Conservation (phyloP, 2,113 vertebrate species). For the Hippocampus zosterae region DNA sequence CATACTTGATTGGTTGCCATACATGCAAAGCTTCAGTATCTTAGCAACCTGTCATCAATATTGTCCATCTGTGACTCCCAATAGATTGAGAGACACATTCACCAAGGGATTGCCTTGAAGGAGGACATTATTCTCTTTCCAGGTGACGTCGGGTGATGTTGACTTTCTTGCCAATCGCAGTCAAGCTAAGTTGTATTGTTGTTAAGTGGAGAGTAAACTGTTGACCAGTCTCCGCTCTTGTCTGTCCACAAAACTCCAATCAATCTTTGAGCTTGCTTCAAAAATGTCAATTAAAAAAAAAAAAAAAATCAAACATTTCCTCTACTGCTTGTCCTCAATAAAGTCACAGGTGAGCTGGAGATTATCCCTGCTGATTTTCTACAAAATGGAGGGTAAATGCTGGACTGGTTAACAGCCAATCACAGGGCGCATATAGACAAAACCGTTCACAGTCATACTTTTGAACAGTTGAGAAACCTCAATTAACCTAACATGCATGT, state of each 20-base stretch:
- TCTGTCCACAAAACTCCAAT: not conserved
- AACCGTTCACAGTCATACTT: not conserved
- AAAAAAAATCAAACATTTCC: not conserved
- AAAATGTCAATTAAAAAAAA: not conserved
- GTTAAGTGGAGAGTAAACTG: not conserved
- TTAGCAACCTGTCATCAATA: not conserved
- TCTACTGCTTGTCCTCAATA: not conserved
- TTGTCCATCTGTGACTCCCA: not conserved
- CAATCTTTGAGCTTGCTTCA: not conserved
- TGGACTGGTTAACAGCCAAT: not conserved
- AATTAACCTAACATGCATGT: not conserved
- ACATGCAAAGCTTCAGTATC: not conserved
- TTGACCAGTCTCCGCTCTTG: not conserved
- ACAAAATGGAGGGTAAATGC: not conserved
- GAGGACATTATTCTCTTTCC: not conserved
- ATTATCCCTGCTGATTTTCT: not conserved
- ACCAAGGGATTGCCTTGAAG: not conserved
- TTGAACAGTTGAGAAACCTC: not conserved
- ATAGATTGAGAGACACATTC: not conserved
- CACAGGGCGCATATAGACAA: not conserved
- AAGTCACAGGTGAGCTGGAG: not conserved
- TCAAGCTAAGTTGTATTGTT: not conserved
- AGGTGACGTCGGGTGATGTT: not conserved
- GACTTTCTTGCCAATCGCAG: not conserved
- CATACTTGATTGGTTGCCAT: not conserved